These are phyloP conservation scores for Scylla paramamosain DNA, from an alignment of 1,140 invertebrate genomes.

Conservation along the genomic window DNA sequence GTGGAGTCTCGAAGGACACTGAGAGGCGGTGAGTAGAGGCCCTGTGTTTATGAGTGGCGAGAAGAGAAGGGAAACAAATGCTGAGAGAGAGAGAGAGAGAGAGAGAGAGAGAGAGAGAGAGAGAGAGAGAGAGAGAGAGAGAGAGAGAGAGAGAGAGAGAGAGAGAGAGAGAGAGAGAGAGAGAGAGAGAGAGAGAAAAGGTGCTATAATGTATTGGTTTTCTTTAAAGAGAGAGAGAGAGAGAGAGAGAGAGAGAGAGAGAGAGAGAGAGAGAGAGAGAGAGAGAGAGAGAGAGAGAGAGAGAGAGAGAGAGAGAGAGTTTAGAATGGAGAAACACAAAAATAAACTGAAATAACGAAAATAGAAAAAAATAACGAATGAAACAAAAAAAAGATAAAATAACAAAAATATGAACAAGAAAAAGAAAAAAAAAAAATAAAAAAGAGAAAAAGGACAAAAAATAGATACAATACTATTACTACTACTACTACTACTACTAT, in stretches of 20 bases:
- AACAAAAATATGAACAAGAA: too few species aligned
- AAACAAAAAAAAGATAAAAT: too few species aligned
- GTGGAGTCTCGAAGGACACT: not conserved
- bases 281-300: not conserved
- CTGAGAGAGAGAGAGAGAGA: not conserved
- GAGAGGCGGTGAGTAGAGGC: not conserved
- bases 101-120: not conserved
- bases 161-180: not conserved
- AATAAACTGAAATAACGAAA: too few species aligned
- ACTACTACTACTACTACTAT: too few species aligned
- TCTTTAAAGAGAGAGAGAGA: not conserved
- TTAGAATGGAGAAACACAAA: not conserved
- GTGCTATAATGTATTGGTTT: too few species aligned
- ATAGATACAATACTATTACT: too few species aligned
- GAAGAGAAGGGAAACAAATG: not conserved
- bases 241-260: constrained; percentile 20
- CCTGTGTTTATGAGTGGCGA: not conserved
- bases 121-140: constrained; percentile 6
- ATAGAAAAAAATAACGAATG: too few species aligned
- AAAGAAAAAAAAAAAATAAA: too few species aligned
- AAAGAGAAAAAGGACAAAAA: too few species aligned
- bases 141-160: not conserved
- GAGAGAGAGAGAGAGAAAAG: not conserved
- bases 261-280: not conserved
- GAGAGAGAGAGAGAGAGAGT: not conserved